These are phyloP conservation scores for Arctia plantaginis DNA, from an alignment of 2,888 invertebrate species.

Conservation along the genomic window DNA sequence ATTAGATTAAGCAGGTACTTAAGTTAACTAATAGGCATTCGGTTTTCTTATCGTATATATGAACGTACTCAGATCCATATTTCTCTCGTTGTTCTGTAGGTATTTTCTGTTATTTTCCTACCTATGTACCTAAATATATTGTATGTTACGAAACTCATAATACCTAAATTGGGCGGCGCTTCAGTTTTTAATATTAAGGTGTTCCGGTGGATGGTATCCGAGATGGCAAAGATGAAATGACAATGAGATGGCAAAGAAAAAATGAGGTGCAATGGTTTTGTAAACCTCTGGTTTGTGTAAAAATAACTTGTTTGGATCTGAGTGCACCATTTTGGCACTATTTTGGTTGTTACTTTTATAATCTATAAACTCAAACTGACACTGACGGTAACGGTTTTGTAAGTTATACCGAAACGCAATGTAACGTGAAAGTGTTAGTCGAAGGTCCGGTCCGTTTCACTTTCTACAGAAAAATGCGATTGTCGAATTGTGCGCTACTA, in stretches of 20 bases:
- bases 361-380: not conserved
- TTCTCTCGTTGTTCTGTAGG: too few relatives aligned
- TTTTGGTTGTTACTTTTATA: not conserved
- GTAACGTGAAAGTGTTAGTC: slow-evolving; percentile 68
- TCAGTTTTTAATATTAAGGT: not conserved
- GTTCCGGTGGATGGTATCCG: not conserved
- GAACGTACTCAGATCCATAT: not conserved
- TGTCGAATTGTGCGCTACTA: slow-evolving; percentile 57
- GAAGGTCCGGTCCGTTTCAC: slow-evolving; percentile 73
- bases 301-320: not conserved
- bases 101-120: not conserved
- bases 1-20: not conserved
- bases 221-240: too few relatives aligned
- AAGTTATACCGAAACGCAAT: slow-evolving; percentile 48
- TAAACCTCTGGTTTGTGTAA: not conserved
- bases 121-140: not conserved
- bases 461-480: slow-evolving; percentile 81
- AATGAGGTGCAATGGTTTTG: too few relatives aligned
- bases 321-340: not conserved
- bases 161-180: not conserved
- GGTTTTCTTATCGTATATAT: not conserved
- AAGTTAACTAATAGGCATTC: not conserved
- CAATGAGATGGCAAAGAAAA: too few relatives aligned
- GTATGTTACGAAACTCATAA: not conserved
- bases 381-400: slow-evolving; percentile 25